Base-by-base conservation (phyloP, 2,888 invertebrate genomes). In the Andrena minutula region DNA sequence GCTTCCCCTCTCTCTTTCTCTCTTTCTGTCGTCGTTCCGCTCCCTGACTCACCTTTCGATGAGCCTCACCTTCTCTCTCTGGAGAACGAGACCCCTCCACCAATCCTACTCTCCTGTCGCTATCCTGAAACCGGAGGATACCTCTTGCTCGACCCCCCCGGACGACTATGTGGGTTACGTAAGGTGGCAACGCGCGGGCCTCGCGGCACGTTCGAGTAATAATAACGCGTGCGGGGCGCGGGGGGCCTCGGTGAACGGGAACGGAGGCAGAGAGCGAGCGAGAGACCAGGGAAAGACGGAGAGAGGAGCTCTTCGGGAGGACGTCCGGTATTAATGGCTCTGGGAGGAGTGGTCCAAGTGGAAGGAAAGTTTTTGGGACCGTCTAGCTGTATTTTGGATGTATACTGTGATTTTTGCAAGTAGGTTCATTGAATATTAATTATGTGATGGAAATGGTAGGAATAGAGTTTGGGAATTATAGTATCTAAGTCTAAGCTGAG, bases 161-260 rank as follows among this genome's bases (percentile, higher is more conserved):
- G 41, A 78, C 66, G 64, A 41, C 79, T 83, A 84, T 83, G 78
- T 73, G 83, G 82, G 75, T 88, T 88, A 88, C 82, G 84, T 89
- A 88, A 88, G 86, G 79, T 79, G 85, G 88, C 71, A 85, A 85
- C 78, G 82, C 75, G 88, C 86, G 86, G 82, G 84, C 66, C 84
- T 75, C 77, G 60, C 78, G 78, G 83, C 85, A 79, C 78, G 76
- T 79, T 85, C 75, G 77, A 75, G 88, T 88, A 86, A 88, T 88
- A 88, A 87, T 82, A 86, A 86, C 84, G 81, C 86, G 77, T 71
- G 63, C 79, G 66, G 53, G 69, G 63, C n/a, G 28, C 68, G 35
- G 68, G 56, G 78, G 47, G 47, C 32, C 56, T 56, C 63, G 61
- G 72, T 73, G 75, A 74, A 79, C 71, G 71, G 58, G 75, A 71